A percentile compares a stretch with the other conserved stretches of the same genome.
Evolutionary conservation across 2,113 vertebrate genomes (phyloP).

Genomic region (Poeciliopsis occidentalis): DNA sequence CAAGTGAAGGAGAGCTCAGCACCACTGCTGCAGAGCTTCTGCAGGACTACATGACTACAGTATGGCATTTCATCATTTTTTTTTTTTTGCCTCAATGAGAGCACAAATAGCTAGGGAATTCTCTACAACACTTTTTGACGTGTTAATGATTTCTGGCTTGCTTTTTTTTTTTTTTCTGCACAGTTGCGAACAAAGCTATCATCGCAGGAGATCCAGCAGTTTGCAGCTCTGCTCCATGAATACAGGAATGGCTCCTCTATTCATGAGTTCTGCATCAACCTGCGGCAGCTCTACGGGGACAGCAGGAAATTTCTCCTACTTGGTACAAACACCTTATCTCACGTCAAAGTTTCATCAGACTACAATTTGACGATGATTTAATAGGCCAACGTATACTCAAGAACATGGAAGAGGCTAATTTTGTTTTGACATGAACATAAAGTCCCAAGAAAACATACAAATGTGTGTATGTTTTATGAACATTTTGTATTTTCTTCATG

Average conservation of each 20-base stretch:
- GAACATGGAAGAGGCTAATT: too few species aligned
- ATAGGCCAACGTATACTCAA: too few species aligned
- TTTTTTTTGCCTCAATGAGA: not conserved
- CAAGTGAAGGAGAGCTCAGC: conserved; percentile 94
- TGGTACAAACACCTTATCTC: conserved; percentile 72
- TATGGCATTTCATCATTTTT: conserved; percentile 44
- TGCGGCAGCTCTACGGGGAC: conserved; percentile 96
- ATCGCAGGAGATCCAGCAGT: conserved; percentile 98
- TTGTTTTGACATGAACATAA: too few species aligned
- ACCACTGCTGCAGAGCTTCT: conserved; percentile 92
- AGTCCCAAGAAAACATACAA: too few species aligned
- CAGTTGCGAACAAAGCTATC: conserved; percentile 95
- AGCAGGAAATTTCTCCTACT: conserved; percentile 96
- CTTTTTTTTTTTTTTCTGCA: not conserved
- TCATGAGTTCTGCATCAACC: conserved; percentile 97
- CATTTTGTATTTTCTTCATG: too few species aligned
- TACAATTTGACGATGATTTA: not conserved
- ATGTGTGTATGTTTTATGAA: too few species aligned
- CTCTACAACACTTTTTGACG: not conserved
- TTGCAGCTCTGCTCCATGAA: conserved; percentile 91
- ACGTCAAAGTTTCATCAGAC: not conserved
- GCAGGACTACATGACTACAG: conserved; percentile 99
- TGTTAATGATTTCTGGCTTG: not conserved
- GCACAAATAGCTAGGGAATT: not conserved
- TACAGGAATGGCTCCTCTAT: conserved; percentile 94